Conservation (phyloP, 2,797 vertebrate genomes). For the Dromococcyx pavoninus region DNA sequence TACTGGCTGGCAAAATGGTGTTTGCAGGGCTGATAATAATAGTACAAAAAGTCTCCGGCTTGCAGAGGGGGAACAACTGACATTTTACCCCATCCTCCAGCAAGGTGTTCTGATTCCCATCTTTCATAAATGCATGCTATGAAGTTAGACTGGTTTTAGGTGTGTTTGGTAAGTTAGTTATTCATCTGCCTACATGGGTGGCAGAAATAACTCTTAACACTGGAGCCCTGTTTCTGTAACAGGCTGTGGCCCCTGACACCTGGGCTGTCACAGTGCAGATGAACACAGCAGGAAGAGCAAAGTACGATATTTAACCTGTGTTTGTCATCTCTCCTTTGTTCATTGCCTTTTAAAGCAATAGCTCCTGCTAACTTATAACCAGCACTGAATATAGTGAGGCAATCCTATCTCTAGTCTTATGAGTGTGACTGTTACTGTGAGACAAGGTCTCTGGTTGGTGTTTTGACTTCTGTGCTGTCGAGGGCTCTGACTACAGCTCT, state of each 20-base stretch:
- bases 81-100: neutral
- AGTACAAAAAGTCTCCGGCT: neutral
- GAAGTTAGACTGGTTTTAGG: neutral
- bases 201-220: neutral
- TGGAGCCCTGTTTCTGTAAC: neutral
- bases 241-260: rapidly evolving
- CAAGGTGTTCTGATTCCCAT: neutral
- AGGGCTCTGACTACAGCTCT: neutral
- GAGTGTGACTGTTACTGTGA: neutral
- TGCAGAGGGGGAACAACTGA: neutral
- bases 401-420: rapidly evolving
- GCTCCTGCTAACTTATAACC: neutral
- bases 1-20: neutral
- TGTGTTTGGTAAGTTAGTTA: neutral
- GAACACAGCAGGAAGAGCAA: neutral
- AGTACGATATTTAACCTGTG: neutral
- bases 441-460: rapidly evolving
- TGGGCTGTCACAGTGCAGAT: neutral
- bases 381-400: neutral
- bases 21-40: neutral
- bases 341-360: neutral
- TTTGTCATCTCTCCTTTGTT: neutral
- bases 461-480: neutral
- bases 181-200: neutral
- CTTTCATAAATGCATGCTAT: neutral